These are phyloP conservation scores for Busseola fusca DNA, from an alignment of 2,888 invertebrate species.

Conservation along the genomic window DNA sequence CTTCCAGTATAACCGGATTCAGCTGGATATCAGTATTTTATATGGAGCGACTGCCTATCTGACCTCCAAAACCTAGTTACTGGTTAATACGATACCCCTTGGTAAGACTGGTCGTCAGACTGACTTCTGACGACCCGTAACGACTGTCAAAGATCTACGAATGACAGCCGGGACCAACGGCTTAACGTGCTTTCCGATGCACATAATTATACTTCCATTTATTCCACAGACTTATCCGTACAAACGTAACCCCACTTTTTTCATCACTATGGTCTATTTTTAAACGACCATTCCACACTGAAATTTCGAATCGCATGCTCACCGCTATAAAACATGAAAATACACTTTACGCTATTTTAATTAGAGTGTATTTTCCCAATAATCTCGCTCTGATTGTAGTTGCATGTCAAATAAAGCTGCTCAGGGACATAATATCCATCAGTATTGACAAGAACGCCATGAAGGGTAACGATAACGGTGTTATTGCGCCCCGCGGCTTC, in stretches of 20 bases:
- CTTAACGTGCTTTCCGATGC: too few species aligned
- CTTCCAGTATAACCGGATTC: too few species aligned
- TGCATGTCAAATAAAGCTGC: slow-evolving; percentile 4
- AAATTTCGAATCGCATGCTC: slow-evolving; percentile 28
- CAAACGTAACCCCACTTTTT: slow-evolving; percentile 1
- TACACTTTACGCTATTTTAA: slow-evolving; percentile 14
- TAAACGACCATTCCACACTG: not conserved
- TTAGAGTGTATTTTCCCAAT: slow-evolving; percentile 28
- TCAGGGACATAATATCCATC: not conserved
- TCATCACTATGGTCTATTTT: not conserved
- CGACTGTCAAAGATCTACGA: too few species aligned
- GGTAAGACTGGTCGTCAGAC: too few species aligned
- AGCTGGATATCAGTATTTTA: too few species aligned
- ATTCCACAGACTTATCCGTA: slow-evolving; percentile 13
- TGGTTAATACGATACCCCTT: too few species aligned
- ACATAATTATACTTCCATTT: slow-evolving; percentile 30
- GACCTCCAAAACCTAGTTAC: too few species aligned
- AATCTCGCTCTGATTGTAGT: slow-evolving; percentile 4
- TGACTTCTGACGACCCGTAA: too few species aligned
- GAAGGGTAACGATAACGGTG: slow-evolving; percentile 2
- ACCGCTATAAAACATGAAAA: slow-evolving; percentile 27
- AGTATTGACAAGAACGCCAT: slow-evolving; percentile 14
- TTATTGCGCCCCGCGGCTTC: too few species aligned
- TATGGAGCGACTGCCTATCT: too few species aligned
- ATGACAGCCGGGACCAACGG: too few species aligned